Base-by-base conservation (phyloP, 2,797 vertebrate species). In the Nyctalus aviator region DNA sequence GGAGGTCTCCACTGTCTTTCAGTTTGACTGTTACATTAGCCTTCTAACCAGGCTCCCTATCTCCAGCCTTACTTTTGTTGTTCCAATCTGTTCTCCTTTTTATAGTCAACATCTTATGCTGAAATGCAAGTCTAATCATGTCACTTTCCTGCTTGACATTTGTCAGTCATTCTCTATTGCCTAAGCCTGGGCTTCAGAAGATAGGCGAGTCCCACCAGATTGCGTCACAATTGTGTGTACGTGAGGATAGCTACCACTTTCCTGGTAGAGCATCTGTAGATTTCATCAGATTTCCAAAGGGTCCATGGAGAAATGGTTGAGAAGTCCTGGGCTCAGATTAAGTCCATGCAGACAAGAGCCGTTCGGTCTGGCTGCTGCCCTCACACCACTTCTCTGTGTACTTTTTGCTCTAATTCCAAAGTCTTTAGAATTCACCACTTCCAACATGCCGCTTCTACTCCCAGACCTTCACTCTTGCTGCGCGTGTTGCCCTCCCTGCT, bases 251-350 rank as follows among this genome's bases (percentile, higher is more conserved):
- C 3, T 27, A 6, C 2, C 0, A 13, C 71, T 76, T 84, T 66
- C 66, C 90, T 59, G 44, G 48, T 35, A 55, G 32, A 81, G 46
- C 21, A 17, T 59, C 66, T 32, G 13, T 55, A 41, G 55, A 57
- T 57, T 35, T 79, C 35, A 86, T 59, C 46, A 66, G 14, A 59
- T 25, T 76, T 90, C 90, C 48, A 14, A 90, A 71, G 25, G 44
- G 15, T 4, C 21, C 41, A 46, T 41, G 0, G 21, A 76, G 21
- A 78, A 93, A 41, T 69, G 4, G 0, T 12, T 83, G 35, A 85
- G 59, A 78, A 89, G 0, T 8, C 30, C 50, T 30, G 5, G 18
- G 64, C 14, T 78, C 25, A 30, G 44, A 73, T 73, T 50, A 89
- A 89, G 27, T 79, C 14, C 23, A 66, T 27, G 7, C 57, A 79